phyloP scores from a whole-genome alignment of 2,888 invertebrate species.

The Argynnis bischoffii region DNA sequence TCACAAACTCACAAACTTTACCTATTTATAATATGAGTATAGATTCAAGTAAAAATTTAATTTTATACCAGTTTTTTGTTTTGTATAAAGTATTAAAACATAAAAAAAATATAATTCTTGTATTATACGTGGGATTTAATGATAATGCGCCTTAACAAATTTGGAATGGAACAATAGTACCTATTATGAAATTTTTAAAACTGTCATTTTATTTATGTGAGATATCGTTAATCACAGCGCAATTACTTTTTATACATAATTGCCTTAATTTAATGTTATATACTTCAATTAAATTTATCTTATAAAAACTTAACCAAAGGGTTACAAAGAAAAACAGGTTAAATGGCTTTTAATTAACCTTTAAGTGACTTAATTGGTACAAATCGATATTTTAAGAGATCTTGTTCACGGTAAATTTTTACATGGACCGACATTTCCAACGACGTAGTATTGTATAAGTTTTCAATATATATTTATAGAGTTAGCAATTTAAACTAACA shows the following conservation, averaged over 20 bases:
- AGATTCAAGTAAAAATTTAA: no score
- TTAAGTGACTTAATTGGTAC: constrained; percentile 30
- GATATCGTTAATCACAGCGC: no score
- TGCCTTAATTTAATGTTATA: not conserved
- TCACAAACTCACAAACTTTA: no score
- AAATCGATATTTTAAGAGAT: constrained; percentile 21
- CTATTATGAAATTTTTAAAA: no score
- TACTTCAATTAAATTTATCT: not conserved
- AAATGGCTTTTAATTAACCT: constrained; percentile 15
- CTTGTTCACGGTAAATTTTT: constrained; percentile 9
- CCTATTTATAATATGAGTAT: no score
- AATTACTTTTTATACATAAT: not conserved
- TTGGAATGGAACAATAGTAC: no score
- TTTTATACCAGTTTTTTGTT: no score
- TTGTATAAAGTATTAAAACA: no score
- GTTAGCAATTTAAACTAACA: constrained; percentile 1
- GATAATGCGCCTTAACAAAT: no score
- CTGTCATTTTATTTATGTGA: no score
- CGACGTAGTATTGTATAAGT: not conserved
- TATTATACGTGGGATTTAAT: no score
- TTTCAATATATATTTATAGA: not conserved
- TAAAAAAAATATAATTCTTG: no score
- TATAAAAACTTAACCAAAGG: constrained; percentile 8
- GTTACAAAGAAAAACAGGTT: constrained; percentile 7
- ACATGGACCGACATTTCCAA: not conserved